Evolutionary conservation across 2,113 vertebrate genomes (phyloP).

Genomic region (Gopherus flavomarginatus): DNA sequence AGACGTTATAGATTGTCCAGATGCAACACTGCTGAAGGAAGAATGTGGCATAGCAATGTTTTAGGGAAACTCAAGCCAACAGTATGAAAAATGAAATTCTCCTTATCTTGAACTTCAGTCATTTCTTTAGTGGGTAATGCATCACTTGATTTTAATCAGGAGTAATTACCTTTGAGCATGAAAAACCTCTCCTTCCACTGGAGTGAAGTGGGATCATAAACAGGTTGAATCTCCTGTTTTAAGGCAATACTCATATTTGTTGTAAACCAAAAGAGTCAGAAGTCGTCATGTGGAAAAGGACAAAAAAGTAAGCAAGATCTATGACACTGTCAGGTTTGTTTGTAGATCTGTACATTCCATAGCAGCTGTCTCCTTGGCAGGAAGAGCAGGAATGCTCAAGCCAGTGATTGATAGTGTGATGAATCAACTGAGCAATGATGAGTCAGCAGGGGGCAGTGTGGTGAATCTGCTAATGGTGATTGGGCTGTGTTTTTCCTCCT

Average conservation of each 20-base stretch:
- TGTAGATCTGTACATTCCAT: not conserved
- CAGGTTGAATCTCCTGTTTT: not conserved
- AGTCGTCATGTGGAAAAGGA: not conserved
- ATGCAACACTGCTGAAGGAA: not conserved
- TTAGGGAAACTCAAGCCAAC: not conserved
- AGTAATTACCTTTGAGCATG: not conserved
- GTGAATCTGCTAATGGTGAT: not conserved
- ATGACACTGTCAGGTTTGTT: not conserved
- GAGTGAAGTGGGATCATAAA: not conserved
- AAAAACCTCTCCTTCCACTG: not conserved
- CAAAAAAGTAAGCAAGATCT: not conserved
- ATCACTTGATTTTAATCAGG: not conserved
- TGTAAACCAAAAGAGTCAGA: not conserved
- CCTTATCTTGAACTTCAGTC: not conserved
- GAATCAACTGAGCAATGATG: not conserved
- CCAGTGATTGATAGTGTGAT: not conserved
- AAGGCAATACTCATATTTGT: not conserved
- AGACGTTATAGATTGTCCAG: not conserved
- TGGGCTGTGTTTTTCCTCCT: not conserved
- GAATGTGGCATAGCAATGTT: not conserved
- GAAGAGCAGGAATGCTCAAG: not conserved
- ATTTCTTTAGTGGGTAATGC: not conserved
- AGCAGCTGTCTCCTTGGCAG: not conserved
- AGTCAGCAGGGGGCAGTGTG: not conserved
- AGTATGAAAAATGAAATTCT: not conserved